Conservation (phyloP, 1,140 invertebrate species). For the Bilobella aurantiaca region DNA sequence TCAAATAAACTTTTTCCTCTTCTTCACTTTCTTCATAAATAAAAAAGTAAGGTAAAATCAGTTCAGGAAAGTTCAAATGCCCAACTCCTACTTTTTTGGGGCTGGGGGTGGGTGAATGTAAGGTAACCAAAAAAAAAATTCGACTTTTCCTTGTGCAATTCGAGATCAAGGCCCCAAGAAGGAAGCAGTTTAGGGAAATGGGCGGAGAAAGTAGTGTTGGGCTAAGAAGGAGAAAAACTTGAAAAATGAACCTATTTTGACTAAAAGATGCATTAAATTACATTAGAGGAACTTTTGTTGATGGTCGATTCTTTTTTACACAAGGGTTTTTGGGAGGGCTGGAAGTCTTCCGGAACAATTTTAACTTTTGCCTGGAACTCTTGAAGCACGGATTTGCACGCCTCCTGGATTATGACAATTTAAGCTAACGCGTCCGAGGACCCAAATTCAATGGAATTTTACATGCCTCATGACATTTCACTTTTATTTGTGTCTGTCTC, state of each 20-base stretch:
- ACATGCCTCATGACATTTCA: neutral
- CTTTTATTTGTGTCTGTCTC: no score
- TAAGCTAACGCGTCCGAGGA: neutral
- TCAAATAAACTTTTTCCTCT: no score
- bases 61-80: neutral
- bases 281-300: constrained; percentile 8
- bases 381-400: neutral
- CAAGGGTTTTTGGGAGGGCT: no score
- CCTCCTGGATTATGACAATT: neutral
- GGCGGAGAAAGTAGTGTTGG: no score
- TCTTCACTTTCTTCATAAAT: neutral
- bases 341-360: no score
- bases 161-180: neutral
- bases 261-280: constrained; percentile 13
- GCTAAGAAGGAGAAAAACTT: constrained; percentile 21
- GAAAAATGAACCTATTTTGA: constrained; percentile 20
- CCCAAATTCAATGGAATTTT: neutral
- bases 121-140: neutral
- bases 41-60: neutral
- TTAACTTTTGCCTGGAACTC: no score
- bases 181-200: constrained; percentile 13
- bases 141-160: neutral
- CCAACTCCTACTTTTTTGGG: constrained; percentile 1
- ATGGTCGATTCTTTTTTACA: neutral
- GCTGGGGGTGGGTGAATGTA: neutral